Base-by-base conservation (phyloP, 2,797 vertebrate species). In the Glyptemys insculpta region DNA sequence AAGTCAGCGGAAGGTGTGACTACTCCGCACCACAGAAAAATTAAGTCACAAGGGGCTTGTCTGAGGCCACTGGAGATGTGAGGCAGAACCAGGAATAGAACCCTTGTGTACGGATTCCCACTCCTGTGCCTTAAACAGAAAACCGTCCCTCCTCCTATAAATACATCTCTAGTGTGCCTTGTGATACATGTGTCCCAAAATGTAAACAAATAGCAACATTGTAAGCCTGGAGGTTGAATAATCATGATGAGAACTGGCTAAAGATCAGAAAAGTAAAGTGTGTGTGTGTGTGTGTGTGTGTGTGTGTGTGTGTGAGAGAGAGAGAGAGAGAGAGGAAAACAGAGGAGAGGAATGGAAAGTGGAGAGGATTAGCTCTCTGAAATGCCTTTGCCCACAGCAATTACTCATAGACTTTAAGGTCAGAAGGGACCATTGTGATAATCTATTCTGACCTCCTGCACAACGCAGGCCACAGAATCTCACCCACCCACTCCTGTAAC, bases 381-480 rank as follows among this genome's bases (percentile, higher is more conserved):
- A 59, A 76, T 83, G 95, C 87, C 94, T 98, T 97, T 97, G 95
- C 93, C 94, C 94, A 21, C 79, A 93, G 93, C 93, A 57, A 1
- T 81, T 83, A n/a, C 3, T 81, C 41, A 41, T 41, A 41, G 41
- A 41, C 41, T 41, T 41, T 41, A 41, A 41, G 41, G 41, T 41
- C 41, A 41, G 41, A 41, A 41, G 41, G 41, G 41, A 41, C 41
- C 41, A 41, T 41, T 41, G 41, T 41, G 41, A 41, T 41, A 5
- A 41, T 41, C 41, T 41, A 41, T 41, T 41, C 41, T 41, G 41
- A 41, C 41, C 41, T 41, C 41, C 41, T 41, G 41, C 41, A 41
- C 41, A 41, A 41, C 5, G 41, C 41, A 41, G 41, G 41, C 41
- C 41, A 41, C 41, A 41, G 41, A 41, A 41, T 41, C 41, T 41